Conservation (phyloP, 2,797 vertebrate species). For the Mus minutoides region DNA sequence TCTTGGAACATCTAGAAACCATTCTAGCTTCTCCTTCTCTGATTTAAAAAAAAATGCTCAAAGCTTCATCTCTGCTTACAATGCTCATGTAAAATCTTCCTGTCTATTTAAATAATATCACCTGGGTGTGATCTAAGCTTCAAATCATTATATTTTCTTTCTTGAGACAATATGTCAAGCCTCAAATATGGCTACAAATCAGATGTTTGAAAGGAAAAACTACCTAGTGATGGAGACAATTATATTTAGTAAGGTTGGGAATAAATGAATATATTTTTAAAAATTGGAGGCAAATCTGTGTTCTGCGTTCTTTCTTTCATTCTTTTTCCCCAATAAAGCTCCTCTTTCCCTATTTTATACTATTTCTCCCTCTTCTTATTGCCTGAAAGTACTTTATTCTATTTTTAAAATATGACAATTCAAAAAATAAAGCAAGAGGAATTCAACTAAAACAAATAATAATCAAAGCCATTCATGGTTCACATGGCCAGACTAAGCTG, state of each 20-base stretch:
- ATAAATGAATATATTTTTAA: constrained; percentile 77
- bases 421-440: constrained; percentile 79
- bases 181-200: constrained; percentile 53
- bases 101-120: constrained; percentile 35
- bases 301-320: constrained; percentile 59
- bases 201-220: background rate
- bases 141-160: constrained; percentile 62
- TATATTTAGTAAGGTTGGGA: constrained; percentile 50
- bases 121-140: constrained; percentile 46
- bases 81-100: background rate
- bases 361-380: constrained; percentile 75
- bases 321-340: background rate
- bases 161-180: constrained; percentile 59
- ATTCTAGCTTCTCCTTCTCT: background rate
- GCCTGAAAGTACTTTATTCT: constrained; percentile 83
- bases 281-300: constrained; percentile 69
- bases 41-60: background rate
- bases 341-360: constrained; percentile 34
- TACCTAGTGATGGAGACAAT: background rate
- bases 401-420: constrained; percentile 81
- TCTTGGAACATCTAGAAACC: constrained; percentile 28
- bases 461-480: constrained; percentile 83
- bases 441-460: constrained; percentile 83
- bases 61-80: background rate
- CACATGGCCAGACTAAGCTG: constrained; percentile 79